Conservation (phyloP, 2,888 invertebrate genomes). For the Yponomeuta plumbellus region DNA sequence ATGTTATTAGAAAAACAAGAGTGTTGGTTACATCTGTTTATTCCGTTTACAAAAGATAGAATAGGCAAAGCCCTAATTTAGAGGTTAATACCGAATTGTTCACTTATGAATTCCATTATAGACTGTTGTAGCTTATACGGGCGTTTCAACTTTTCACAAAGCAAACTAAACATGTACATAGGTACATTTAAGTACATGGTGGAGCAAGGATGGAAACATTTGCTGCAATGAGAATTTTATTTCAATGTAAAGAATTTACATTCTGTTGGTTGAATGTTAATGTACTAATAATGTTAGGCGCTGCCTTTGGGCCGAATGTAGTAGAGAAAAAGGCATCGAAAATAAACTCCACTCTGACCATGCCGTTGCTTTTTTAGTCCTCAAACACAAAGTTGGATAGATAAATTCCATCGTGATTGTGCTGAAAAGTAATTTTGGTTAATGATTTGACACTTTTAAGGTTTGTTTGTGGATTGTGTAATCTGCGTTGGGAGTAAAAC, state of each 20-base stretch:
- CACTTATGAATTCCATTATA: no score
- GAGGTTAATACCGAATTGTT: not conserved
- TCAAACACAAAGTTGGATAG: not conserved
- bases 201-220: no score
- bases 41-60: no score
- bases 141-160: not conserved
- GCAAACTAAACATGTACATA: not conserved
- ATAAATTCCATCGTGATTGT: constrained; percentile 27
- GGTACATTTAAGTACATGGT: no score
- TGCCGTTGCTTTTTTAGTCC: no score
- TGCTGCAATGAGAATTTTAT: no score
- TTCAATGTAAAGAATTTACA: no score
- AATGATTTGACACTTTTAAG: constrained; percentile 62
- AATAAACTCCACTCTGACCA: no score
- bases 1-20: not conserved
- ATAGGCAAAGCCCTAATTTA: not conserved
- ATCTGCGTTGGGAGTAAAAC: constrained; percentile 21
- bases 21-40: not conserved
- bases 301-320: no score
- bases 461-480: constrained; percentile 23
- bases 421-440: constrained; percentile 52
- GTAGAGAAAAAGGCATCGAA: no score
- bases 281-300: no score
- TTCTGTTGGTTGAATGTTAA: no score
- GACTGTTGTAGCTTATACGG: not conserved